Evolutionary conservation across 2,113 vertebrate genomes (phyloP).

Genomic region (Tetraodon nigroviridis): DNA sequence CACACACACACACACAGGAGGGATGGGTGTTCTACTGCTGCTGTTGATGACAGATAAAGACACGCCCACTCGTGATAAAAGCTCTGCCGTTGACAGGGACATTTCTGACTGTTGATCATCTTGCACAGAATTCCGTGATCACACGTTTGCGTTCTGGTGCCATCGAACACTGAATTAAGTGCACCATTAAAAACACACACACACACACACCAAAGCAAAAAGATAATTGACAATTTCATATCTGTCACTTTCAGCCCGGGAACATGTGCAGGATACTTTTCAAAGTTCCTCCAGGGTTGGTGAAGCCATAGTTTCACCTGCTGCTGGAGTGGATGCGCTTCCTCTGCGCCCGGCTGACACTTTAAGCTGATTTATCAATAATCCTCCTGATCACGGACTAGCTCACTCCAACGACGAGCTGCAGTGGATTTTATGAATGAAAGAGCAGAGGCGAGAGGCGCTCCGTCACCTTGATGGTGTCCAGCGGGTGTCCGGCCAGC

Average conservation of each 20-base stretch:
- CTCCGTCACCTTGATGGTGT: constrained; percentile 75
- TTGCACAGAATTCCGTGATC: no score
- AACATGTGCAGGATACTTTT: no score
- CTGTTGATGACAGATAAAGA: background rate
- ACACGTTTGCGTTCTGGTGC: background rate
- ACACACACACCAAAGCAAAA: no score
- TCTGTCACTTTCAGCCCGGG: no score
- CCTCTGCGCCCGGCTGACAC: constrained; percentile 4
- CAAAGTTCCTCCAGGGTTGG: no score
- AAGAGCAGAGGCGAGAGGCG: background rate
- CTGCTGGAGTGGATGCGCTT: background rate
- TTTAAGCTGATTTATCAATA: constrained; percentile 47
- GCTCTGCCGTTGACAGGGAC: no score
- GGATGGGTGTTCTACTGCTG: background rate
- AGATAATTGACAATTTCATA: no score
- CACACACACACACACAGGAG: background rate
- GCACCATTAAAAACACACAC: no score
- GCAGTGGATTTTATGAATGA: background rate
- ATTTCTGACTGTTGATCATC: background rate
- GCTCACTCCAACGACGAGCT: no score
- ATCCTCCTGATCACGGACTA: constrained; percentile 32
- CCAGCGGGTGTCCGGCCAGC: constrained; percentile 75
- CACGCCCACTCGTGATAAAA: no score
- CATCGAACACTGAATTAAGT: background rate
- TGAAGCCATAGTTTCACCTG: no score